phyloP scores from a whole-genome alignment of 2,797 vertebrate genomes.

The Pseudochirops cupreus region DNA sequence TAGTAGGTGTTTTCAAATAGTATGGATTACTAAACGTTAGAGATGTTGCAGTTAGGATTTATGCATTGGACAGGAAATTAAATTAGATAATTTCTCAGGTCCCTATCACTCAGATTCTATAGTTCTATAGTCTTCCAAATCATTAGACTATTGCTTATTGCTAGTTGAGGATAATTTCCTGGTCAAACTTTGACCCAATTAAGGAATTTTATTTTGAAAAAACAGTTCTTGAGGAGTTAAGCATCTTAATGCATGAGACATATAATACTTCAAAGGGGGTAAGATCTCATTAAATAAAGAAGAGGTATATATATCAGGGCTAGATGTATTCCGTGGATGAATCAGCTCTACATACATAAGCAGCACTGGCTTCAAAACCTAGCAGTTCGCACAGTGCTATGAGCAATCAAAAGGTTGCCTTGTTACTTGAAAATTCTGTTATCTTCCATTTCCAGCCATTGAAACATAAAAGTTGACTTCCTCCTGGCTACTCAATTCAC shows the following conservation, averaged over 20 bases:
- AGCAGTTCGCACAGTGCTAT: neutral
- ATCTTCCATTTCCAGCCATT: neutral
- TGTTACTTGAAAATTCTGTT: neutral
- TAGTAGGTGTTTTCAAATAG: neutral
- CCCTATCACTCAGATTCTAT: neutral
- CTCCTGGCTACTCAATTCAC: neutral
- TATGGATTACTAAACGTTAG: neutral
- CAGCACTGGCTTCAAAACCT: neutral
- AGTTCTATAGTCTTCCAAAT: neutral
- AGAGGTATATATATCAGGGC: neutral
- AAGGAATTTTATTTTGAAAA: neutral
- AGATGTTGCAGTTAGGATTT: neutral
- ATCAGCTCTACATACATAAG: neutral
- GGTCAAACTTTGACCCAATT: neutral
- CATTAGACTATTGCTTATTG: neutral
- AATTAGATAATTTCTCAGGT: neutral
- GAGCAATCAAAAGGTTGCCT: neutral
- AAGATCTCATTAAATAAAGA: slow-evolving; percentile 39
- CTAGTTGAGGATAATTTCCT: neutral
- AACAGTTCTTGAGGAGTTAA: neutral
- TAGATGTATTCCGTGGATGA: neutral
- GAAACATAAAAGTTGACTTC: neutral
- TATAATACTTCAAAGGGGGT: slow-evolving; percentile 4
- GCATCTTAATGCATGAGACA: neutral
- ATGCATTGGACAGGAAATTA: neutral